A percentile compares a stretch with the other conserved stretches of the same genome.
These are phyloP conservation scores for Thecophora atra DNA, from an alignment of 2,888 invertebrate genomes.

Conservation along the genomic window DNA sequence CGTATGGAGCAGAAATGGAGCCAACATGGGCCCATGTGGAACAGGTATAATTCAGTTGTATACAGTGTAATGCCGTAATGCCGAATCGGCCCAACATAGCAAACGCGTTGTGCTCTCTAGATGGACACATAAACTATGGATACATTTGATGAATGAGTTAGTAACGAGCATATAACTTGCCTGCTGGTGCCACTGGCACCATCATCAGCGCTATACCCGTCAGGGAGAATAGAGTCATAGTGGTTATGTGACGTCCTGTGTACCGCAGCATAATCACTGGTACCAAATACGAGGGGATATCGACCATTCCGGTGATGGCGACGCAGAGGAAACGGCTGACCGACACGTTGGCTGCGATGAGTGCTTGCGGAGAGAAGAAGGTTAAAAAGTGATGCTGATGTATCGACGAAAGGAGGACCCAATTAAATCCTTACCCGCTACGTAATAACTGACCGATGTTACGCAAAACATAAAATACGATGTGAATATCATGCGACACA, in stretches of 20 bases:
- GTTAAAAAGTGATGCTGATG: not conserved
- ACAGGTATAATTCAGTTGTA: conserved; percentile 71
- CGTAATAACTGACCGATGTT: conserved; percentile 64
- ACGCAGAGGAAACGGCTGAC: conserved; percentile 68
- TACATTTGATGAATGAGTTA: not conserved
- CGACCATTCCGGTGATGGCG: conserved; percentile 68
- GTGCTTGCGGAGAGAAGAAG: conserved; percentile 57
- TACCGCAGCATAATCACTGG: conserved; percentile 67
- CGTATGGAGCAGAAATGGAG: conserved; percentile 70
- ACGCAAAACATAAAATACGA: conserved; percentile 66
- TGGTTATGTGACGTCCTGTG: conserved; percentile 67
- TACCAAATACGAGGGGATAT: conserved; percentile 69
- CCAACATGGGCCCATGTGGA: conserved; percentile 70
- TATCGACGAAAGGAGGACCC: not conserved
- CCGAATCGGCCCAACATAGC: conserved; percentile 69
- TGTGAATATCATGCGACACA: conserved; percentile 62
- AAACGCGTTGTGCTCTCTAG: conserved; percentile 56
- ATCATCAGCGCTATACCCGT: conserved; percentile 67
- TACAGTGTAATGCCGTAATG: conserved; percentile 70
- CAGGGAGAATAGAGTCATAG: conserved; percentile 65
- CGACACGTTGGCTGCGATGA: conserved; percentile 69
- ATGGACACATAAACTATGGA: not conserved
- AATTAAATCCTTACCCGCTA: conserved; percentile 56
- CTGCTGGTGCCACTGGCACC: conserved; percentile 66
- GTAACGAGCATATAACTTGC: conserved; percentile 45